phyloP scores from a whole-genome alignment of 1,140 invertebrate genomes.

The Lycorma delicatula region DNA sequence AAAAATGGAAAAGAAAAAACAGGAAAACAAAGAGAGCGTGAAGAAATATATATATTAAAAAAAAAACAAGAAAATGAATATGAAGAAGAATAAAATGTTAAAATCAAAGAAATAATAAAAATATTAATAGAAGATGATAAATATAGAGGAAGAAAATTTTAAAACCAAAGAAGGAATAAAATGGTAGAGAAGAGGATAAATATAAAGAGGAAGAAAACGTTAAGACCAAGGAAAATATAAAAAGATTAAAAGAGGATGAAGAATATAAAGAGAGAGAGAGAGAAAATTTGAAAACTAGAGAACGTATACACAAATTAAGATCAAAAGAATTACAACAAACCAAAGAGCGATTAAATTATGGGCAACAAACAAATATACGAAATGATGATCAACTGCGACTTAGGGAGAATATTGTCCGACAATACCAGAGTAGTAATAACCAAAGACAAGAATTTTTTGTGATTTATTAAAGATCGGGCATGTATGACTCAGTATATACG shows the following conservation, averaged over 20 bases:
- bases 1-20: not conserved
- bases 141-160: not conserved
- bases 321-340: too few relatives aligned
- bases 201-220: not conserved
- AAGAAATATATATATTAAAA: not conserved
- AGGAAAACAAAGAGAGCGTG: not conserved
- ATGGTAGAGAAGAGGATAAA: not conserved
- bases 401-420: too few relatives aligned
- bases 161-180: not conserved
- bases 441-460: too few relatives aligned
- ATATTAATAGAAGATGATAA: not conserved
- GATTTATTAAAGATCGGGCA: too few relatives aligned
- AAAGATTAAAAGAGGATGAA: not conserved
- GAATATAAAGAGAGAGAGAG: not conserved
- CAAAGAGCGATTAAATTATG: too few relatives aligned
- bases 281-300: not conserved
- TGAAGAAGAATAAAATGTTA: not conserved
- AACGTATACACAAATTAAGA: too few relatives aligned
- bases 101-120: not conserved
- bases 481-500: too few relatives aligned
- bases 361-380: too few relatives aligned
- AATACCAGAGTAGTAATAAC: too few relatives aligned
- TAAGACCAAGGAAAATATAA: not conserved
- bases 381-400: too few relatives aligned
- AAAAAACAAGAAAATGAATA: not conserved